These are phyloP conservation scores for Nymphalis c-album DNA, from an alignment of 2,888 invertebrate genomes.

Conservation along the genomic window DNA sequence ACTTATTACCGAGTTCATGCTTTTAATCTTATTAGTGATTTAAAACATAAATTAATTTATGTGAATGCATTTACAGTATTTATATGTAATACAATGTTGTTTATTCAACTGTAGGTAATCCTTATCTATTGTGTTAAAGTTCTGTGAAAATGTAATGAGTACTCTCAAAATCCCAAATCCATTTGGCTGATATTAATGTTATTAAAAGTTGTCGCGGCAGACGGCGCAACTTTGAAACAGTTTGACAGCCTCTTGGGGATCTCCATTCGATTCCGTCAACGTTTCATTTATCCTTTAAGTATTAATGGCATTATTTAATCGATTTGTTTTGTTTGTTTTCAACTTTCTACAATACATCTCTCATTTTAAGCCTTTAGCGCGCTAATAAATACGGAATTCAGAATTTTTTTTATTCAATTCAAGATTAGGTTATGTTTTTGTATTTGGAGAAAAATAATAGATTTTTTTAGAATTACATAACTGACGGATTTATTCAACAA, in stretches of 20 bases:
- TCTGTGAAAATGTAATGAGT: slow-evolving; percentile 53
- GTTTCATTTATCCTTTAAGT: slow-evolving; percentile 67
- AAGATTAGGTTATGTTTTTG: background rate
- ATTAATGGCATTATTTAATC: slow-evolving; percentile 42
- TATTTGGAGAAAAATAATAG: too few relatives aligned
- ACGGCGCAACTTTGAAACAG: slow-evolving; percentile 64
- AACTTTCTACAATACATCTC: background rate
- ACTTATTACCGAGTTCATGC: too few relatives aligned
- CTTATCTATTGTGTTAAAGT: slow-evolving; percentile 34
- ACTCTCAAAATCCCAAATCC: slow-evolving; percentile 58
- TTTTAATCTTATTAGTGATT: too few relatives aligned
- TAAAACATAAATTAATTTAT: too few relatives aligned
- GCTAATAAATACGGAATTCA: too few relatives aligned
- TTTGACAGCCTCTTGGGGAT: slow-evolving; percentile 72
- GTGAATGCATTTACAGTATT: background rate
- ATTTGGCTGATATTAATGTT: slow-evolving; percentile 76
- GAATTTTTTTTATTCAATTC: too few relatives aligned
- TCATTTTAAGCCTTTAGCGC: background rate
- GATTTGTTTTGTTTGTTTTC: slow-evolving; percentile 29
- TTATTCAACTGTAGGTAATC: background rate
- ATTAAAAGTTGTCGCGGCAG: slow-evolving; percentile 77
- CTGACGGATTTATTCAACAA: too few relatives aligned
- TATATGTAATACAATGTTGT: background rate
- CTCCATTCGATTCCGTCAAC: slow-evolving; percentile 69
- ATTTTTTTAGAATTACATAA: too few relatives aligned